A percentile compares a stretch with the other conserved stretches of the same genome.
Conservation (phyloP, 1,140 invertebrate genomes). For the Cyphomyrmex costatus region DNA sequence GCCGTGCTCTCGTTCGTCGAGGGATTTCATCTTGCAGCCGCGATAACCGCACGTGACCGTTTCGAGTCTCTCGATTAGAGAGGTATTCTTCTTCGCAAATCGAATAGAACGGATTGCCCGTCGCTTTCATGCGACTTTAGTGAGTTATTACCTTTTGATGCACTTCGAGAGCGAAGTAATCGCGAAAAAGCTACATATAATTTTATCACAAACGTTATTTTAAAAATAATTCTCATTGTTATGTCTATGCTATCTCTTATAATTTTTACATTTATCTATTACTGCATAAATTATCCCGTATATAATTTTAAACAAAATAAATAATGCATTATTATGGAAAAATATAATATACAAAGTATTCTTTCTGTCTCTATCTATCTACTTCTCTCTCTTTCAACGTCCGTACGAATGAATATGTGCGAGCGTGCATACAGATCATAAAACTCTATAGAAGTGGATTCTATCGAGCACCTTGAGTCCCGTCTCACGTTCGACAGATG, state of each 20-base stretch:
- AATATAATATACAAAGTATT: not conserved
- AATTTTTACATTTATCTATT: not conserved
- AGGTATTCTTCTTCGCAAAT: conserved; percentile 51
- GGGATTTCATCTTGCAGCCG: conserved; percentile 54
- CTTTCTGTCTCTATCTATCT: not conserved
- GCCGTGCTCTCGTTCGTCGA: conserved; percentile 27
- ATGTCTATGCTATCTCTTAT: not conserved
- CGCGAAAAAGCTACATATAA: not conserved
- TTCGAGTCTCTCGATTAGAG: conserved; percentile 52
- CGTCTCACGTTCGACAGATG: conserved; percentile 69
- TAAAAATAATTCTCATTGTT: not conserved
- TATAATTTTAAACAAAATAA: conserved; percentile 3
- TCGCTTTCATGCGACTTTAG: conserved; percentile 30
- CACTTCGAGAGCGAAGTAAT: not conserved
- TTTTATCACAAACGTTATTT: conserved; percentile 3
- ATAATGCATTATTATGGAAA: not conserved
- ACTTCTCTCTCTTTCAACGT: not conserved
- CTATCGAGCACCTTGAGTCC: conserved; percentile 20
- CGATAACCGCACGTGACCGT: conserved; percentile 61
- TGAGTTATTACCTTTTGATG: conserved; percentile 26
- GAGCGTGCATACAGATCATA: not conserved
- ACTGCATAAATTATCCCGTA: not conserved
- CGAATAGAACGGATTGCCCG: conserved; percentile 31
- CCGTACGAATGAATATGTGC: not conserved
- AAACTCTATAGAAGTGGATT: conserved; percentile 43